Percentiles rank a stretch among this genome's conserved stretches.
Evolutionary conservation across 2,888 invertebrate genomes (phyloP).

Genomic region (Lasioglossum leucozonium): DNA sequence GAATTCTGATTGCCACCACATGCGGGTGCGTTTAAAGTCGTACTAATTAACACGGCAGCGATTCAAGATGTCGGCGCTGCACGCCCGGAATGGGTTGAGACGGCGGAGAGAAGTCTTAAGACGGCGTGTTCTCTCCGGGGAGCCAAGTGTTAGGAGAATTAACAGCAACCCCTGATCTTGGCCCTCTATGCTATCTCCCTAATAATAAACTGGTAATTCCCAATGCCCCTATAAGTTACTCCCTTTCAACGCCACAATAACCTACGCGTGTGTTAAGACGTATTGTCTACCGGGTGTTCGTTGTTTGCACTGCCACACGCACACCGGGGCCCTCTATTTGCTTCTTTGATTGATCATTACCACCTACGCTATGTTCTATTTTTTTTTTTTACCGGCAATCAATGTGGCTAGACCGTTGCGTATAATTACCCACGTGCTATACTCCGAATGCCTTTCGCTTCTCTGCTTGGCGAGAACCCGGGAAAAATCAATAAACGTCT

Average conservation of each 20-base stretch:
- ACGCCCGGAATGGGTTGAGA: slow-evolving; percentile 65
- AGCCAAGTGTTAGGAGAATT: slow-evolving; percentile 82
- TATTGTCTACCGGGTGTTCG: slow-evolving; percentile 77
- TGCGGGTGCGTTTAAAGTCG: slow-evolving; percentile 78
- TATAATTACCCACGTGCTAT: not conserved
- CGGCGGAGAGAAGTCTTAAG: slow-evolving; percentile 81
- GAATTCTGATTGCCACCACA: slow-evolving; percentile 71
- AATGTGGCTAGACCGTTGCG: not conserved
- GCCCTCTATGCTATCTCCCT: slow-evolving; percentile 83
- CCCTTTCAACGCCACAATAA: slow-evolving; percentile 83
- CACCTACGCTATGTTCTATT: not conserved
- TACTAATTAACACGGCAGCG: slow-evolving; percentile 82
- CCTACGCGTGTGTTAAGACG: slow-evolving; percentile 80
- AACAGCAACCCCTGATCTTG: slow-evolving; percentile 83
- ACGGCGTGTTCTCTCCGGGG: slow-evolving; percentile 81
- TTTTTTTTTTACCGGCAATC: not conserved
- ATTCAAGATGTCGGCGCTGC: slow-evolving; percentile 77
- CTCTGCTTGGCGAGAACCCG: not conserved
- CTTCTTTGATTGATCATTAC: slow-evolving; percentile 61
- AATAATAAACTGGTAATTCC: slow-evolving; percentile 85
- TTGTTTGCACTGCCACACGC: slow-evolving; percentile 68
- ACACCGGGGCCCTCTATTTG: slow-evolving; percentile 34
- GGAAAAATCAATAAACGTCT: not conserved
- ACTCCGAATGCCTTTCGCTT: not conserved
- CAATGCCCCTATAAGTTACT: slow-evolving; percentile 84